Percentiles rank a stretch among this genome's conserved stretches.
phyloP scores from a whole-genome alignment of 2,113 vertebrate genomes.

The Columba janthina region DNA sequence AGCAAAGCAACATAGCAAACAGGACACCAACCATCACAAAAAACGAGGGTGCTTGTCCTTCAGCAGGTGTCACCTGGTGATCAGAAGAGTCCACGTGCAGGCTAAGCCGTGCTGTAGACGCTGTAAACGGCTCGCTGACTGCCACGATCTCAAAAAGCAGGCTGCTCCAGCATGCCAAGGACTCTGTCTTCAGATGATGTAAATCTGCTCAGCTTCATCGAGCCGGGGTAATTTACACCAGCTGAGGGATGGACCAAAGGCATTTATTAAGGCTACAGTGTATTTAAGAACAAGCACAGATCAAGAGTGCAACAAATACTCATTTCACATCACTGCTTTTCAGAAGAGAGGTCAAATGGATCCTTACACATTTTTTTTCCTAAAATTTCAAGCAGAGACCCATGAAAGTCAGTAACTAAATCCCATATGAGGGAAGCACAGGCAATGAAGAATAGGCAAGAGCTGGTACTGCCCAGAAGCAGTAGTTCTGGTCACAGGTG shows the following conservation, averaged over 20 bases:
- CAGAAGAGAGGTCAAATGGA: conserved; percentile 37
- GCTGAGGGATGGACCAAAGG: conserved; percentile 30
- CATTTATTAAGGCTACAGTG: conserved; percentile 49
- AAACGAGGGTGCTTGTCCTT: neutral
- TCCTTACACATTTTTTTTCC: neutral
- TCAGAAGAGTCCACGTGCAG: neutral
- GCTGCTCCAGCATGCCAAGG: neutral
- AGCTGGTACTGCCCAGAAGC: neutral
- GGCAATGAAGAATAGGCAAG: neutral
- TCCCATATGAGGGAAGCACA: neutral
- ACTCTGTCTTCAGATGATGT: neutral
- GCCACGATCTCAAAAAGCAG: neutral
- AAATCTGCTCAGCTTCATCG: conserved; percentile 49
- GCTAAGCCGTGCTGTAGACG: neutral
- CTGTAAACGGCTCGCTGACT: fast-evolving
- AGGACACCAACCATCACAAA: neutral
- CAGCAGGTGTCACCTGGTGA: neutral
- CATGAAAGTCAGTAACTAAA: conserved; percentile 6
- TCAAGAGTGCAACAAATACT: conserved; percentile 57
- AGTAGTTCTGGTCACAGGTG: neutral
- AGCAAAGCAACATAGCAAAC: neutral
- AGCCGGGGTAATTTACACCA: conserved; percentile 32
- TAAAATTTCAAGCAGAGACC: conserved; percentile 26
- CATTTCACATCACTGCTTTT: conserved; percentile 43
- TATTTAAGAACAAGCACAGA: conserved; percentile 60